Evolutionary conservation across 2,797 vertebrate genomes (phyloP).

Genomic region (Lycodopsis pacificus): DNA sequence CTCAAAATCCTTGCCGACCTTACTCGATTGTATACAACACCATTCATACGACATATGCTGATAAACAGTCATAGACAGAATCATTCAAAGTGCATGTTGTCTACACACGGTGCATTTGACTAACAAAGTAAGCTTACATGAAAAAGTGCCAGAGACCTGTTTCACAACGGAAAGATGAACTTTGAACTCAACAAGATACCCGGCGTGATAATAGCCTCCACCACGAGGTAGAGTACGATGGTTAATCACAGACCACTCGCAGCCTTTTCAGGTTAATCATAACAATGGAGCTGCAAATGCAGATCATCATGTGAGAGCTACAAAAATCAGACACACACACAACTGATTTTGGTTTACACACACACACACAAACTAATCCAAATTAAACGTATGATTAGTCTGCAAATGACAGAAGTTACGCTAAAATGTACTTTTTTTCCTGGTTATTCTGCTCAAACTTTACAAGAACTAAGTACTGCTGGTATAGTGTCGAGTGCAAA

Average conservation of each 20-base stretch:
- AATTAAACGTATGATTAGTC: background rate
- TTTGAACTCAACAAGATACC: conserved; percentile 41
- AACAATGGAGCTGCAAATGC: background rate
- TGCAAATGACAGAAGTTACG: background rate
- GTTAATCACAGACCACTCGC: conserved; percentile 3
- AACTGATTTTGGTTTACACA: background rate
- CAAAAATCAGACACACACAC: background rate
- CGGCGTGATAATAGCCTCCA: conserved; percentile 1
- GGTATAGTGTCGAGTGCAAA: background rate
- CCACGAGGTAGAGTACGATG: conserved; percentile 8
- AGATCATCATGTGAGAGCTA: background rate
- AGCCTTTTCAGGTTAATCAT: conserved; percentile 9
- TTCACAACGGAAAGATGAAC: conserved; percentile 49
- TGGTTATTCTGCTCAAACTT: background rate
- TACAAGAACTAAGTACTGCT: too few relatives aligned
- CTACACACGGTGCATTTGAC: background rate
- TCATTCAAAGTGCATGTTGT: background rate
- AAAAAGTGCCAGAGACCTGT: conserved; percentile 1
- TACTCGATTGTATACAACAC: background rate
- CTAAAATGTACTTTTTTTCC: rapidly evolving
- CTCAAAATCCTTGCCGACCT: background rate
- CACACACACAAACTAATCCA: background rate
- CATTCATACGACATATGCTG: background rate
- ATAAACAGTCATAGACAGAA: background rate
- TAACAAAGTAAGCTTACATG: background rate